These are phyloP conservation scores for Capitella teleta DNA, from an alignment of 1,140 invertebrate species.

Conservation along the genomic window DNA sequence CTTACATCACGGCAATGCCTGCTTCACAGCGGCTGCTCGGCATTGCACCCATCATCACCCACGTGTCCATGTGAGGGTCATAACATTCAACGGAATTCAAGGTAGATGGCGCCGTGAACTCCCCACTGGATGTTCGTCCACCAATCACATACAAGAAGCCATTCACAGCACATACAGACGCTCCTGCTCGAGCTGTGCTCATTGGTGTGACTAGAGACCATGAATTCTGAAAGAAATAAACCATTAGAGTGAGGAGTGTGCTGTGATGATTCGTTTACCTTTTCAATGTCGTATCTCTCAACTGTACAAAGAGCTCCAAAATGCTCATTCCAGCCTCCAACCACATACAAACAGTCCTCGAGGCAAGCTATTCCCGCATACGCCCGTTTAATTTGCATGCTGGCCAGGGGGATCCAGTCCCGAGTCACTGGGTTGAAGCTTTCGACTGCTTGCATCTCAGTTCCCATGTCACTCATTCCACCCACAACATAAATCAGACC, in stretches of 20 bases:
- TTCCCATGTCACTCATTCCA: constrained; percentile 67
- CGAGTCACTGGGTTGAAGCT: constrained; percentile 67
- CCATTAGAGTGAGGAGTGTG: not conserved
- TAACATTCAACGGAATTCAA: constrained; percentile 67
- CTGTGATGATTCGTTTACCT: constrained; percentile 45
- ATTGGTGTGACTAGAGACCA: constrained; percentile 66
- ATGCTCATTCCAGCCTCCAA: constrained; percentile 71
- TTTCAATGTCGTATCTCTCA: constrained; percentile 76
- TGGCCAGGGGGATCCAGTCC: constrained; percentile 60
- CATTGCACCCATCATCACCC: constrained; percentile 61
- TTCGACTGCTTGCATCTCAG: constrained; percentile 63
- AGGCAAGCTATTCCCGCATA: constrained; percentile 80
- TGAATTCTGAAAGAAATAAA: constrained; percentile 51
- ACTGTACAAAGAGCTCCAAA: constrained; percentile 64
- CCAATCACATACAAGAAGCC: constrained; percentile 70
- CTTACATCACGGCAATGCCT: constrained; percentile 56
- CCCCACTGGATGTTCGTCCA: constrained; percentile 40
- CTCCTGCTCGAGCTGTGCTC: constrained; percentile 63
- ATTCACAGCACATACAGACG: constrained; percentile 69
- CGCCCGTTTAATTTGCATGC: constrained; percentile 65
- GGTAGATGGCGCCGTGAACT: constrained; percentile 46
- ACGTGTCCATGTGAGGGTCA: constrained; percentile 61
- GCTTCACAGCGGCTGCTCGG: constrained; percentile 72
- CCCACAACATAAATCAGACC: constrained; percentile 82
- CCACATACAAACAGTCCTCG: constrained; percentile 65